Conservation (phyloP, 2,888 invertebrate species). For the Trachelus tabidus region DNA sequence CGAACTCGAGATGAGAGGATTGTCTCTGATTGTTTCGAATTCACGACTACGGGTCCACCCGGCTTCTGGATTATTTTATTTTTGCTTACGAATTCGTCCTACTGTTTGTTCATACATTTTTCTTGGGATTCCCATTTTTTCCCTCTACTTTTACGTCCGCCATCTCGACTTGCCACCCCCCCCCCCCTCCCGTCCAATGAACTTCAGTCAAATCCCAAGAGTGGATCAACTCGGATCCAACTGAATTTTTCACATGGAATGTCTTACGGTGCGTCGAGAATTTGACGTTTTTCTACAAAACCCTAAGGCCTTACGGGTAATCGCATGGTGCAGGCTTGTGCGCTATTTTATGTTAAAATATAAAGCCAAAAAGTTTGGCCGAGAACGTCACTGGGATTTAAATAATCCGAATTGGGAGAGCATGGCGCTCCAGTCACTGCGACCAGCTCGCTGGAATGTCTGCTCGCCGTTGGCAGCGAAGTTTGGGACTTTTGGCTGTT, state of each 20-base stretch:
- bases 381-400: neutral
- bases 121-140: neutral
- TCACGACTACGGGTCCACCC: neutral
- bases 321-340: neutral
- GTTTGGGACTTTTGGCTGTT: neutral
- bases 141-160: neutral
- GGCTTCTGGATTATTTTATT: neutral
- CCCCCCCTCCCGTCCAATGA: neutral
- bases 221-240: neutral
- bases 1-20: neutral
- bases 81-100: neutral
- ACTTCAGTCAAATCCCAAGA: neutral
- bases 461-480: neutral
- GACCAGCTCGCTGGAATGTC: neutral
- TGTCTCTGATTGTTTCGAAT: neutral
- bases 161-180: no score
- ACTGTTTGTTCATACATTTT: neutral
- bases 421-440: neutral
- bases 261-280: neutral
- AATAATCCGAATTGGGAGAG: neutral
- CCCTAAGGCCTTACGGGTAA: neutral
- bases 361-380: neutral
- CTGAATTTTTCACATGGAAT: neutral
- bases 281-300: neutral
- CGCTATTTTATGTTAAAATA: neutral